phyloP scores from a whole-genome alignment of 1,140 invertebrate species.

The Pogonus chalceus region DNA sequence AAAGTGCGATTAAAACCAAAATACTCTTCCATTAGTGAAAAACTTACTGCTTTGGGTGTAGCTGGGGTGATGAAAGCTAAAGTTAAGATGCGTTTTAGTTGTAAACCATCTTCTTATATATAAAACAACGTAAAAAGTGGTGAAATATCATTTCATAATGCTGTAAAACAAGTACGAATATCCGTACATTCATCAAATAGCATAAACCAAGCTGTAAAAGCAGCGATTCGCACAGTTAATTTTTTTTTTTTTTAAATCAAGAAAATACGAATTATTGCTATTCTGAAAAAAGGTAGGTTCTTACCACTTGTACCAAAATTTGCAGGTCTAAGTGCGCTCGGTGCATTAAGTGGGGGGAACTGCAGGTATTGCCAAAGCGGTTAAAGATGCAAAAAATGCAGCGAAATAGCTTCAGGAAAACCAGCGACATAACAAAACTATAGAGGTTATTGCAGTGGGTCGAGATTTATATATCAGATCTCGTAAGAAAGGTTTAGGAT shows the following conservation, averaged over 20 bases:
- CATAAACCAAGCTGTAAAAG: neutral
- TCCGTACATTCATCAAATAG: neutral
- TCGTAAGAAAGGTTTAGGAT: conserved; percentile 22
- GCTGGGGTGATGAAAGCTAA: conserved; percentile 25
- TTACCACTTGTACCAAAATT: conserved; percentile 31
- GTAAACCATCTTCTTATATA: too few species aligned
- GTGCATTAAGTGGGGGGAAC: conserved; percentile 26
- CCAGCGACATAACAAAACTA: conserved; percentile 28
- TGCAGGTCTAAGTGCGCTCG: conserved; percentile 29
- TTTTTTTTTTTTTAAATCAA: neutral
- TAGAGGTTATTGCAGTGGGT: conserved; percentile 27
- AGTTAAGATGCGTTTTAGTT: conserved; percentile 22
- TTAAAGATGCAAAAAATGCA: conserved; percentile 22
- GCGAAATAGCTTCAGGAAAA: conserved; percentile 24
- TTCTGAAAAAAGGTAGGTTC: conserved; percentile 30
- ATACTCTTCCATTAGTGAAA: conserved; percentile 25
- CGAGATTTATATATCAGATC: conserved; percentile 29
- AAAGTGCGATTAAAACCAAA: conserved; percentile 26
- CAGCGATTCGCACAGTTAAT: neutral
- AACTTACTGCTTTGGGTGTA: conserved; percentile 20
- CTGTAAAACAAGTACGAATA: neutral
- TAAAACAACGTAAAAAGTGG: neutral
- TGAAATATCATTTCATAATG: neutral
- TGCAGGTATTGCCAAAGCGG: conserved; percentile 26
- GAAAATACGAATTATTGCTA: conserved; percentile 25